Conservation (phyloP, 2,797 vertebrate species). For the Oreochromis grahami region DNA sequence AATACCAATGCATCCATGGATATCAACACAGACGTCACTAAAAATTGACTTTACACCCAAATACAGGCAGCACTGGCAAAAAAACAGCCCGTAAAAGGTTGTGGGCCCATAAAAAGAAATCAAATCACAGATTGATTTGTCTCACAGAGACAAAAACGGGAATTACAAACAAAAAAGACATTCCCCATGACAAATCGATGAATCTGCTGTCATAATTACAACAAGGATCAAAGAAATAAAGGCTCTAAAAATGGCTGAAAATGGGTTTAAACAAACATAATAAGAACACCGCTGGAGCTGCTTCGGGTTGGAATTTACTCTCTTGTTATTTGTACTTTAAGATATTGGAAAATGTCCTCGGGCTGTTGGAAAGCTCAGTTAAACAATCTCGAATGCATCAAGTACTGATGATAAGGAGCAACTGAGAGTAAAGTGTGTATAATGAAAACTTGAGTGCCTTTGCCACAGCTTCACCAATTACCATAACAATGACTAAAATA, state of each 20-base stretch:
- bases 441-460: not conserved
- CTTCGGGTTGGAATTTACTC: not conserved
- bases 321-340: not conserved
- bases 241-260: not conserved
- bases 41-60: not conserved
- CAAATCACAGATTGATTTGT: not conserved
- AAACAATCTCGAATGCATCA: not conserved
- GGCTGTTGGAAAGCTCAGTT: not conserved
- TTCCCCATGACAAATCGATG: not conserved
- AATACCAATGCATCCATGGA: not conserved
- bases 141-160: not conserved
- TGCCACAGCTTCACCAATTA: not conserved
- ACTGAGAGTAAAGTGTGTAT: not conserved
- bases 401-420: not conserved
- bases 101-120: not conserved
- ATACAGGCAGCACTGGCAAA: not conserved
- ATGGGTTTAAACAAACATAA: not conserved
- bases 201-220: conserved; percentile 4
- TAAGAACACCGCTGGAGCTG: not conserved
- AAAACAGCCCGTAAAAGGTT: not conserved
- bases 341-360: not conserved
- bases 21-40: not conserved
- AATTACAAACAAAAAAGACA: conserved; percentile 5
- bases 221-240: not conserved
- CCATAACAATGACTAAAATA: not conserved